Conservation (phyloP, 2,888 invertebrate species). For the Sinodicranocentrus sp. region DNA sequence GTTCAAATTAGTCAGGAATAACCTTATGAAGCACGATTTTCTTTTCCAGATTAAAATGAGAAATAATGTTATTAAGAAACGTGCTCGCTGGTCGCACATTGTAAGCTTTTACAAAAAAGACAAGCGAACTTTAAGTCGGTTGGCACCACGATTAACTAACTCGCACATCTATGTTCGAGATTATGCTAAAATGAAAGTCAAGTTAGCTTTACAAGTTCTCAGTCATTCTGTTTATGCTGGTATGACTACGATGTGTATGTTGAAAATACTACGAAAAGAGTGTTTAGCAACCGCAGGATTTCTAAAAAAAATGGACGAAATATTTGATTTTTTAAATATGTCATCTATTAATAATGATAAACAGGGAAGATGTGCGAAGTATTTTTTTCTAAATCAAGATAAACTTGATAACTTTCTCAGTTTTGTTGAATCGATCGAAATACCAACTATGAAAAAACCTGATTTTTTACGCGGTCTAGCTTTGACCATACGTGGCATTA, state of each 20-base stretch:
- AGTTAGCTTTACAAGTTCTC: constrained; percentile 25
- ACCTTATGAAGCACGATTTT: constrained; percentile 42
- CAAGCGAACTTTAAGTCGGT: not conserved
- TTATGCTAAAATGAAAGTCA: constrained; percentile 42
- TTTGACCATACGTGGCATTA: not conserved
- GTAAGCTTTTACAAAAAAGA: constrained; percentile 20
- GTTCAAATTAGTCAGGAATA: constrained; percentile 33
- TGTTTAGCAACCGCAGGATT: constrained; percentile 12
- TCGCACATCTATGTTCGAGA: constrained; percentile 7
- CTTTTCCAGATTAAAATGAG: not conserved
- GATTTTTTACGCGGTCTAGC: constrained; percentile 9
- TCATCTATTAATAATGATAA: constrained; percentile 12
- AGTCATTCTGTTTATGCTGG: constrained; percentile 37
- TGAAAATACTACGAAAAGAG: not conserved
- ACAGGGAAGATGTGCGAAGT: not conserved
- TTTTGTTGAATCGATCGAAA: not conserved
- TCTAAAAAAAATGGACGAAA: constrained; percentile 9
- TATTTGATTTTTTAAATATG: constrained; percentile 43
- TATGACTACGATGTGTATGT: not conserved
- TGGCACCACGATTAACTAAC: constrained; percentile 34
- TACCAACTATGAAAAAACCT: not conserved
- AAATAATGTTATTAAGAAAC: not conserved
- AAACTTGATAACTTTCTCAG: not conserved
- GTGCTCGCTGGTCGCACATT: not conserved
- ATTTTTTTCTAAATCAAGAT: not conserved